A percentile compares a stretch with the other conserved stretches of the same genome.
Conservation (phyloP, 2,797 vertebrate species). For the Acrossocheilus wenchowensis region DNA sequence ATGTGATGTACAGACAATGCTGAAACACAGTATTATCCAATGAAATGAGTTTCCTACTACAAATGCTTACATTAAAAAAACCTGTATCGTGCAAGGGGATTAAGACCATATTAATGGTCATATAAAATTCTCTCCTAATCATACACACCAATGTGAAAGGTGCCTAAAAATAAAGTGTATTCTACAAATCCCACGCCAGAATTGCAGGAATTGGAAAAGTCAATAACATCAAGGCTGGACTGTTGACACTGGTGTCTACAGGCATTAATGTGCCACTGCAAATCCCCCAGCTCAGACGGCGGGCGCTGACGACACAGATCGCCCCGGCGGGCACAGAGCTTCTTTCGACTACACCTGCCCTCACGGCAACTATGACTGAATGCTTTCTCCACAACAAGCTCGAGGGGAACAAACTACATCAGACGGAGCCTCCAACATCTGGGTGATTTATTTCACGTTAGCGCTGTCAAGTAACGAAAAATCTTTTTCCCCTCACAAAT, state of each 20-base stretch:
- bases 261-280: constrained; percentile 66
- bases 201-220: constrained; percentile 41
- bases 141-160: not conserved
- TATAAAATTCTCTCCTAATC: not conserved
- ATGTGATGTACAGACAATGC: not conserved
- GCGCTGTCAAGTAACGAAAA: constrained; percentile 36
- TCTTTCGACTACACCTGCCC: constrained; percentile 55
- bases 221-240: constrained; percentile 33
- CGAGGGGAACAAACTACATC: constrained; percentile 69
- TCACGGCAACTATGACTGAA: constrained; percentile 54
- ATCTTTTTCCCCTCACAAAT: constrained; percentile 39
- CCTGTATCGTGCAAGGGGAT: not conserved
- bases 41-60: not conserved
- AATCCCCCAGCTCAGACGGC: constrained; percentile 64
- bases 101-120: not conserved
- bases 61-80: not conserved
- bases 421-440: constrained; percentile 53
- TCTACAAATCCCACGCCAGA: not conserved
- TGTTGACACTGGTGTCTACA: constrained; percentile 62
- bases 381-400: constrained; percentile 51
- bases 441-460: constrained; percentile 46
- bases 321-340: constrained; percentile 44
- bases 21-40: not conserved
- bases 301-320: constrained; percentile 68
- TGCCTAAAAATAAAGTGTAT: constrained; percentile 1